Evolutionary conservation across 2,797 vertebrate species (phyloP), one percentile per base, ranked within the genome.

Genomic region (Poecilia wingei): DNA sequence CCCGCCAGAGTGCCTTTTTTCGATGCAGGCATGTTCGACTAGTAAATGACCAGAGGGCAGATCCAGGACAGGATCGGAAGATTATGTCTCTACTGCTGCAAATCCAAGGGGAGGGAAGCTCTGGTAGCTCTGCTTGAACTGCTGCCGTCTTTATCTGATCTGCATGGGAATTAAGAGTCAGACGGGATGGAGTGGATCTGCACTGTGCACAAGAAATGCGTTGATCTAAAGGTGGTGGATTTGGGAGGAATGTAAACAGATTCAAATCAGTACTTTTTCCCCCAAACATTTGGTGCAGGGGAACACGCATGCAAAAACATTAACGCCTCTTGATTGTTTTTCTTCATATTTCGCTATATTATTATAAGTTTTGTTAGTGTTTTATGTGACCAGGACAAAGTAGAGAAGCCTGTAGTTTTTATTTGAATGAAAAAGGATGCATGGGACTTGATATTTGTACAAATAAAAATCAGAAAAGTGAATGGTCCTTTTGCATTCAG

Each of bases 21-120:
- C 36, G 18, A 25, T 39, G 18, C 71, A 31, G 71, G 46, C 59
- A 66, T 45, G 71, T 36, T 74, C 20, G 25, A 74, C 61, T 13
- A 16, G 61, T n/a, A 66, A 45, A 61, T 45, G 47, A 45, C 47
- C 64, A 31, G 9, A 10, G 51, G 51, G 51, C 73, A 59, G 51
- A 75, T 45, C 31, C 43, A 59, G 41, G 61, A 79, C 49, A 36
- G 43, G 47, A 47, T 53, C 14, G 71, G 51, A 41, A 74, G 47
- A 79, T 79, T 68, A 68, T 53, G 39, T 69, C 47, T 69, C 51
- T 79, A 22, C 61, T 47, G 71, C 71, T 25, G 36, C 41, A 55
- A 31, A 79, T 18, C 77, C 13, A 45, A 43, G 13, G 12, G 43
- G 51, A 59, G 28, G 43, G 31, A 41, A 31, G 66, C 64, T 33